Base-by-base conservation (phyloP, 2,888 invertebrate genomes). In the Timandra comae region DNA sequence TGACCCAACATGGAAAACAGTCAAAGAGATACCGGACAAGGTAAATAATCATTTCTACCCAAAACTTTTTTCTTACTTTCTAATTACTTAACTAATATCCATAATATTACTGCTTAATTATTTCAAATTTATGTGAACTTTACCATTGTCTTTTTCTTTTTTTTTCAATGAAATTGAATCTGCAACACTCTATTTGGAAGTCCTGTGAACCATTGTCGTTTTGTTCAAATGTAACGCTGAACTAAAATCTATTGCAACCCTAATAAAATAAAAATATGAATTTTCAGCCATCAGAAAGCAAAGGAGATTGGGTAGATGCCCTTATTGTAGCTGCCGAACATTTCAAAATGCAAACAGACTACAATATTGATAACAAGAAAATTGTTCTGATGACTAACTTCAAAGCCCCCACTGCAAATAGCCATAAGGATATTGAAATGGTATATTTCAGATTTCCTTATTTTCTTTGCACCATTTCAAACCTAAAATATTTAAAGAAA, bases 351-450 rank as follows among this genome's bases (percentile, higher is more conserved):
- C 62, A 65, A 11, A 46, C 49, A 30, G 65, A 61, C 9, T 49
- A 54, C 0, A 81, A 74, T 32, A 63, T 76, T 8, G 38, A 45
- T 22, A 62, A 50, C 25, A 74, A 70, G 48, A 89, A 91, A 46
- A 81, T 93, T 29, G 85, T 92, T 21, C 63, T 93, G 11, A 87
- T 93, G 57, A 90, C 91, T 1, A 90, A 92, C 56, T 89, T 93
- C 33, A 49, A 63, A 35, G 55, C 55, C 30, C 77, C 77, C 25
- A 81, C 85, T 1, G 57, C 64, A 9, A 70, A 82, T 27, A 81
- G 81, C 31, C 69, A 77, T 11, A 71, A 79, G 29, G 75, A 88
- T 33, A 53, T 88, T 24, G 81, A 88, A 38, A 46, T 59, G 59
- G 82, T 80, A 55, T 39, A 46, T 32, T n/a, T n/a, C n/a, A n/a